phyloP scores from a whole-genome alignment of 2,888 invertebrate species.

The Myopa tessellatipennis region DNA sequence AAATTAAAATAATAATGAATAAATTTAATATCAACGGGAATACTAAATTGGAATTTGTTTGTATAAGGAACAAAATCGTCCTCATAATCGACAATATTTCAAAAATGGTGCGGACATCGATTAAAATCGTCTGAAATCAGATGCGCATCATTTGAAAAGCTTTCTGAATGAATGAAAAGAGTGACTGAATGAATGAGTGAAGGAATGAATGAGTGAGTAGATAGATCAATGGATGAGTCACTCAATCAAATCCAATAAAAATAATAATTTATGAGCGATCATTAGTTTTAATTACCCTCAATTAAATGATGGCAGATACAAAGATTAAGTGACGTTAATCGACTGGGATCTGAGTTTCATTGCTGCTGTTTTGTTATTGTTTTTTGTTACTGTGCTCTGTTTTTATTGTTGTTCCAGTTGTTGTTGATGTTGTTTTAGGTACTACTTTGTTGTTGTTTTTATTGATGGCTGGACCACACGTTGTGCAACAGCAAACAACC shows the following conservation, averaged over 20 bases:
- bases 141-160: neutral
- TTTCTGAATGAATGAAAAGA: neutral
- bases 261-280: constrained; percentile 37
- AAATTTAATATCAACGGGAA: neutral
- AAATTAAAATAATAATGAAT: neutral
- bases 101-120: neutral
- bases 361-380: constrained; percentile 13
- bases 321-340: constrained; percentile 28
- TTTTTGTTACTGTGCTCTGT: neutral
- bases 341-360: neutral
- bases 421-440: neutral
- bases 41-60: neutral
- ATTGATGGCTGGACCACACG: neutral
- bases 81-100: neutral
- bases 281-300: constrained; percentile 41
- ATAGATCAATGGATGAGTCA: constrained; percentile 14
- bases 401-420: neutral
- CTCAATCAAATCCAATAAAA: constrained; percentile 38
- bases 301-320: constrained; percentile 38
- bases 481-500: neutral
- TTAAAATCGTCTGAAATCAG: neutral
- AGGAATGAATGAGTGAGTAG: neutral
- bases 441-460: neutral
- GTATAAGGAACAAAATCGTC: neutral
- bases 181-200: neutral